Evolutionary conservation across 2,888 invertebrate species (phyloP).

Genomic region (Eurois occulta): DNA sequence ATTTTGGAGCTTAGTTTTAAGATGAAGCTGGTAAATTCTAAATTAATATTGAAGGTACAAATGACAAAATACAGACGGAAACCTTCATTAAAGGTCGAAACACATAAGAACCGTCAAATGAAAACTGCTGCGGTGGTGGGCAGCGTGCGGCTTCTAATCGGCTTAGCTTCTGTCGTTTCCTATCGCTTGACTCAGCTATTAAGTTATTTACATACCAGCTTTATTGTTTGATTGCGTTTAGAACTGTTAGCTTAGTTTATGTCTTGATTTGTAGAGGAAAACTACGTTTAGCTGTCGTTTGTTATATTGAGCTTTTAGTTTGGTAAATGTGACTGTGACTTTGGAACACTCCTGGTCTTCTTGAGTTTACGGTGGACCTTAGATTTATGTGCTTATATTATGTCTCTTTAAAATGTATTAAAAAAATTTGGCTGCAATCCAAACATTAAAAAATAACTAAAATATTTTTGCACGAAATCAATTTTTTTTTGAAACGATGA

Average conservation of each 20-base stretch:
- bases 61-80: background rate
- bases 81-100: background rate
- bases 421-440: background rate
- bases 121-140: background rate
- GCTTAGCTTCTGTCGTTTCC: constrained; percentile 26
- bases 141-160: background rate
- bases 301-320: background rate
- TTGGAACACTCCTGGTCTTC: background rate
- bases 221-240: constrained; percentile 63
- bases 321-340: background rate
- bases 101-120: background rate
- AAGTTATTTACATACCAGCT: constrained; percentile 63
- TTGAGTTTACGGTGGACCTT: background rate
- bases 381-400: background rate
- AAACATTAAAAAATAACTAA: background rate
- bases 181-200: constrained; percentile 39
- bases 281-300: constrained; percentile 5
- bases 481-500: background rate
- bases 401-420: background rate
- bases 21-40: background rate
- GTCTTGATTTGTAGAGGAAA: constrained; percentile 52
- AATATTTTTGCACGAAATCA: background rate
- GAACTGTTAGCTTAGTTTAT: constrained; percentile 52
- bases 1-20: background rate
- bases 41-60: background rate